Evolutionary conservation across 2,888 invertebrate species (phyloP), one percentile per base, ranked within the genome.

Genomic region (Drosophila nr. perissopoda): DNA sequence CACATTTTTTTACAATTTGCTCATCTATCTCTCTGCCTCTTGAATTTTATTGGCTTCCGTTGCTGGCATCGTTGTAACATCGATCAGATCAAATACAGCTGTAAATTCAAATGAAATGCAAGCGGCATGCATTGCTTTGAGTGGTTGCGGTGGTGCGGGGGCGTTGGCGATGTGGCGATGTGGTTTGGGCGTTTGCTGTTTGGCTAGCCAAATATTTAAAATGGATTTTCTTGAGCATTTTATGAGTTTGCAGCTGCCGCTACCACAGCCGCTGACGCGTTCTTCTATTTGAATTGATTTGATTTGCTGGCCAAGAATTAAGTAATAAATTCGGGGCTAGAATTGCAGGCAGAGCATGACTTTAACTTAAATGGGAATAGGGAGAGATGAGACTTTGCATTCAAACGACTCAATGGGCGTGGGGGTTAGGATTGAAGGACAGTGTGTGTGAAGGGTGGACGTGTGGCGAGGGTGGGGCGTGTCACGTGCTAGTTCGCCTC

Each of bases 81-180:
- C 76, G 83, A 87, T 87, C 87, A 78, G 65, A 68, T 69, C 73
- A 73, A 85, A 84, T 87, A 78, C 85, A 85, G 87, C 83, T 86
- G 87, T 86, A 90, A 90, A 90, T 88, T 87, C 90, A 87, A 90
- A 87, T 87, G 89, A 87, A 87, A 87, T 87, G 90, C 87, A 87
- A 81, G 82, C 83, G 81, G 71, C 75, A 69, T 78, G 78, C 89
- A 88, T 80, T 87, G 78, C 82, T 73, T 66, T 71, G 74, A 76
- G 67, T 56, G 75, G 58, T 53, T 48, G 18, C 10, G 38, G n/a
- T 10, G 10, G 59, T 11, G 33, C 16, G 29, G 27, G 13, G 11
- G 16, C 33, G 18, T 11, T 11, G 25, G 25, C 13, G 25, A 49
- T 31, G 42, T 18, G 53, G 27, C 16, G 51, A 18, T 29, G 38